Evolutionary conservation across 2,113 vertebrate genomes (phyloP), one percentile per base, ranked within the genome.

Genomic region (Tenrec ecaudatus): DNA sequence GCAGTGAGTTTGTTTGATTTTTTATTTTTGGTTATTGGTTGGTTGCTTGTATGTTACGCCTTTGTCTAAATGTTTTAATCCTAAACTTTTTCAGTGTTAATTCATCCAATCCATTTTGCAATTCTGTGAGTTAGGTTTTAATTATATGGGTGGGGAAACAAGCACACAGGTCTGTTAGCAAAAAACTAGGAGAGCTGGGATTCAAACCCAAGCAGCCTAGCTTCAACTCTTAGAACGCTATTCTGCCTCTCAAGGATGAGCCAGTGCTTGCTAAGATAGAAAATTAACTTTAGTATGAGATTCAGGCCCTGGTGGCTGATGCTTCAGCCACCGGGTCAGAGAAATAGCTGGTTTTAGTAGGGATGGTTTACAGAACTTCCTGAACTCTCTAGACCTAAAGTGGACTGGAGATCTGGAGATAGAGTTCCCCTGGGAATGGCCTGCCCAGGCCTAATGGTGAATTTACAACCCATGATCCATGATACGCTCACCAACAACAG

Each of bases 71-170:
- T 94, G 57, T 90, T 38, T 80, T 80, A 38, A 57, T 47, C 23
- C 38, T 85, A 58, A 94, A 92, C 57, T 76, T 43, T 64, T 64
- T 40, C 90, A 87, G 6, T 89, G 69, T 92, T 86, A 69, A 75
- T 11, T 95, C 17, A 78, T 75, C 84, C 77, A 83, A 76, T 40
- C 16, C 14, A 81, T 11, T 27, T 20, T 88, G 31, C n/a, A 86
- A 9, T 82, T 68, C 62, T 71, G 1, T 77, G 81, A 87, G 22
- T 81, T 81, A 36, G 33, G 79, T 85, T 57, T 3, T 47, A 77
- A 60, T 86, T 31, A 53, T 94, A 43, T 0, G 33, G 66, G 14
- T 15, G 10, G 31, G 64, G 23, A 82, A 86, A 94, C n/a, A 33
- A 60, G 16, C 53, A 68, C 20, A 57, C 17, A 71, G 69, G 2